Evolutionary conservation across 2,888 invertebrate genomes (phyloP).

Genomic region (Epirrhoe alternata): DNA sequence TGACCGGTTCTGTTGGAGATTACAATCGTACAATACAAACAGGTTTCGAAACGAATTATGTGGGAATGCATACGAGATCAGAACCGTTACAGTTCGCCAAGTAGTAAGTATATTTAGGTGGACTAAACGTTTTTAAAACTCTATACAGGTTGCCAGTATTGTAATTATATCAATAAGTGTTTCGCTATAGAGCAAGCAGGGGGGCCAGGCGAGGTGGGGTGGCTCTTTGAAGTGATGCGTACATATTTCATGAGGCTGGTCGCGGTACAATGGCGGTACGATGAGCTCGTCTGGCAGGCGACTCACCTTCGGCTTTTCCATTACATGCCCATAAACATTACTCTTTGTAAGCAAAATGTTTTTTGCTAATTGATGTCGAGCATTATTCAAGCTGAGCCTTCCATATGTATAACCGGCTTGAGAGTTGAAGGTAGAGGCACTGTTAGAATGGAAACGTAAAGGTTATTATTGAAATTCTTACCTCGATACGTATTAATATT

Average conservation of each 20-base stretch:
- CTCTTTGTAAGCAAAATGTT: slow-evolving; percentile 24
- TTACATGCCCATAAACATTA: slow-evolving; percentile 46
- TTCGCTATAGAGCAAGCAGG: slow-evolving; percentile 45
- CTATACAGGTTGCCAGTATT: slow-evolving; percentile 5
- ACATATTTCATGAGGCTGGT: slow-evolving; percentile 81
- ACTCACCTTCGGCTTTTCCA: slow-evolving; percentile 59
- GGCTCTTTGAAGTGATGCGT: slow-evolving; percentile 75
- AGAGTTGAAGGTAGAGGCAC: slow-evolving; percentile 11
- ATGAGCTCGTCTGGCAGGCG: slow-evolving; percentile 77
- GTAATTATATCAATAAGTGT: slow-evolving; percentile 46
- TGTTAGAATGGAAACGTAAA: slow-evolving; percentile 7
- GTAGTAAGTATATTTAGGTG: slow-evolving; percentile 40
- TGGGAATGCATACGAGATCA: slow-evolving; percentile 55
- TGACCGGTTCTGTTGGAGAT: slow-evolving; percentile 55
- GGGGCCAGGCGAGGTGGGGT: slow-evolving; percentile 49
- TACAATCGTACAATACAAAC: slow-evolving; percentile 63
- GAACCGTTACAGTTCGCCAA: slow-evolving; percentile 53
- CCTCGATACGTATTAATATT: background rate
- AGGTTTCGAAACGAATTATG: slow-evolving; percentile 59
- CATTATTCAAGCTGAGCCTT: slow-evolving; percentile 24
- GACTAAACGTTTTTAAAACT: slow-evolving; percentile 20
- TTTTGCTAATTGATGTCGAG: slow-evolving; percentile 31
- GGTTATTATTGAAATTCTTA: slow-evolving; percentile 3
- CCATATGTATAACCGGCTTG: slow-evolving; percentile 11
- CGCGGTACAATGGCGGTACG: slow-evolving; percentile 77